These are phyloP conservation scores for Miltochrista miniata DNA, from an alignment of 2,888 invertebrate genomes.

Conservation along the genomic window DNA sequence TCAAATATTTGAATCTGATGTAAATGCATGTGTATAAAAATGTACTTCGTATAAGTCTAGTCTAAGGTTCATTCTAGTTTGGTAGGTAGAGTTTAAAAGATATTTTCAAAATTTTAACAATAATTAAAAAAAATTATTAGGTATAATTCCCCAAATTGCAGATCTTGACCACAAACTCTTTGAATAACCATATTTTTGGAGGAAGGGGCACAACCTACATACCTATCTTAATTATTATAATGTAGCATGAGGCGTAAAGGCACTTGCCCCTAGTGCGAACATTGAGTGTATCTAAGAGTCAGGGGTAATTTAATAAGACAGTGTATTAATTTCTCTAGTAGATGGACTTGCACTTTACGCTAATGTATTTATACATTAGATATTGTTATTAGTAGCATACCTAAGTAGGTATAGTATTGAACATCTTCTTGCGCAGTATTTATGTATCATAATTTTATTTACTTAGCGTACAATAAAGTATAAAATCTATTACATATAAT, in stretches of 20 bases:
- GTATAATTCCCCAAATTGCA: no score
- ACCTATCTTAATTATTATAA: not conserved
- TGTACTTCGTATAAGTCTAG: no score
- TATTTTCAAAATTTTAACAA: no score
- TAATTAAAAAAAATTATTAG: no score
- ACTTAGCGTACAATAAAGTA: no score
- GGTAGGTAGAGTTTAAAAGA: not conserved
- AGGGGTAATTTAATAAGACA: conserved; percentile 29
- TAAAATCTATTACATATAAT: no score
- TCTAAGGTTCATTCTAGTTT: no score
- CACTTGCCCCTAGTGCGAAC: conserved; percentile 7
- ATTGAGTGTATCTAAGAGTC: conserved; percentile 16
- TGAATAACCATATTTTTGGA: not conserved
- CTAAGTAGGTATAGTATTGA: no score
- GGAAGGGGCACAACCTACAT: not conserved
- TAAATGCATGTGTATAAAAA: no score
- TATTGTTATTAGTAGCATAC: not conserved
- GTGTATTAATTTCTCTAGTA: conserved; percentile 31
- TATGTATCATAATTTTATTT: no score
- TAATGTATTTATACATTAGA: conserved; percentile 22
- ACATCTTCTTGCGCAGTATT: no score
- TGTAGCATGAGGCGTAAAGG: not conserved
- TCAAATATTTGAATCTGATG: no score
- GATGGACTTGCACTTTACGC: conserved; percentile 16
- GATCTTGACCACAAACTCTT: not conserved